These are phyloP conservation scores for Thalpophila matura DNA, from an alignment of 2,888 invertebrate genomes.

Conservation along the genomic window DNA sequence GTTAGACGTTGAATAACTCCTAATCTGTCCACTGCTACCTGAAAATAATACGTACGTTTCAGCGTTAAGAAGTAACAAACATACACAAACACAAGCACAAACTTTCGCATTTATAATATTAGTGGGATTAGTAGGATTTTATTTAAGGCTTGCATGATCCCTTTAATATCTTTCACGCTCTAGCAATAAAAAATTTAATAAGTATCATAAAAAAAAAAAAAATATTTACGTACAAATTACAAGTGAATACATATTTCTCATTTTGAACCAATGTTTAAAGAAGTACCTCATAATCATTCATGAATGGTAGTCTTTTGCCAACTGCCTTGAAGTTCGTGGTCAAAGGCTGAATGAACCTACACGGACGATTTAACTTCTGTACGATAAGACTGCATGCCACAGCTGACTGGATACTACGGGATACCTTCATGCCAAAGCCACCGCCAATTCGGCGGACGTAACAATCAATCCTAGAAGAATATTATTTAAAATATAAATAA, in stretches of 20 bases:
- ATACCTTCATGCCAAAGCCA: slow-evolving; percentile 93
- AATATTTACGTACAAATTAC: too few species aligned
- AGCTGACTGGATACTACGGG: slow-evolving; percentile 88
- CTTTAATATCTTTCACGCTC: too few species aligned
- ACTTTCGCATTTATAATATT: too few species aligned
- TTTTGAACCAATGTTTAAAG: neutral
- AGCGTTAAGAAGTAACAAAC: too few species aligned
- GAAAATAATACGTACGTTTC: slow-evolving; percentile 23
- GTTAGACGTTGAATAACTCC: slow-evolving; percentile 89
- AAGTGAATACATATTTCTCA: too few species aligned
- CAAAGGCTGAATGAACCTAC: slow-evolving; percentile 92
- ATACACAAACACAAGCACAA: too few species aligned
- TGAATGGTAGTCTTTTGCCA: slow-evolving; percentile 88
- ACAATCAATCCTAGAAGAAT: slow-evolving; percentile 92
- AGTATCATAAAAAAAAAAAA: too few species aligned
- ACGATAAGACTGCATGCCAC: slow-evolving; percentile 92
- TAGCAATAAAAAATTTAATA: too few species aligned
- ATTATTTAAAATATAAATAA: neutral
- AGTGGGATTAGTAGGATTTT: too few species aligned
- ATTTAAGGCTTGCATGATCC: too few species aligned
- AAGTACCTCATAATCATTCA: slow-evolving; percentile 86
- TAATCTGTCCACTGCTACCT: slow-evolving; percentile 75
- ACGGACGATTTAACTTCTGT: slow-evolving; percentile 90
- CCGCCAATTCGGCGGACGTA: slow-evolving; percentile 76
- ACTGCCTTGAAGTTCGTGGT: slow-evolving; percentile 91